Evolutionary conservation across 2,888 invertebrate genomes (phyloP).

Genomic region (Uropetala carovei): DNA sequence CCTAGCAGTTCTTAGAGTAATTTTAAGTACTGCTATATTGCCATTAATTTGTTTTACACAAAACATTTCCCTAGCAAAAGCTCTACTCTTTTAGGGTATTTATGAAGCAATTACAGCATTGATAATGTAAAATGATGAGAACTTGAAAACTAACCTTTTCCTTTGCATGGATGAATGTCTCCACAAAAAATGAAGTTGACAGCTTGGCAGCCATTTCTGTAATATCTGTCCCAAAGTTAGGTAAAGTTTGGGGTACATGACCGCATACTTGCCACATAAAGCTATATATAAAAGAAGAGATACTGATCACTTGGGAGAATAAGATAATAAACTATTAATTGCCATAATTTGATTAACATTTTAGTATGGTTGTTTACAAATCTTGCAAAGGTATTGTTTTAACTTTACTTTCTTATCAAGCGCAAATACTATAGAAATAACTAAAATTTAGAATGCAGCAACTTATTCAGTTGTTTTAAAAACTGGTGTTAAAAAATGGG

Average conservation of each 20-base stretch:
- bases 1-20: too few species aligned
- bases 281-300: slow-evolving; percentile 75
- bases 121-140: too few species aligned
- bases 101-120: too few species aligned
- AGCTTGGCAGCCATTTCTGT: slow-evolving; percentile 91
- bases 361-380: not conserved
- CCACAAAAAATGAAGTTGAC: slow-evolving; percentile 95
- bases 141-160: slow-evolving; percentile 83
- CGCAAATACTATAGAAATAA: not conserved
- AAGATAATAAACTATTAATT: not conserved
- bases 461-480: too few species aligned
- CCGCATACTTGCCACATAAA: slow-evolving; percentile 98
- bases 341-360: not conserved
- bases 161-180: slow-evolving; percentile 97
- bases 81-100: too few species aligned
- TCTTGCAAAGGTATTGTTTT: too few species aligned
- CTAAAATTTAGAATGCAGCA: not conserved
- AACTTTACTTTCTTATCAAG: not conserved
- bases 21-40: too few species aligned
- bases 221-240: slow-evolving; percentile 86
- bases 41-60: too few species aligned
- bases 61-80: too few species aligned
- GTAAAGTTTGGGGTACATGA: slow-evolving; percentile 92
- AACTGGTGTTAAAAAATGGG: too few species aligned
- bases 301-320: slow-evolving; percentile 46